Evolutionary conservation across 2,113 vertebrate genomes (phyloP), one percentile per base, ranked within the genome.

Genomic region (Bostrychus sinensis): DNA sequence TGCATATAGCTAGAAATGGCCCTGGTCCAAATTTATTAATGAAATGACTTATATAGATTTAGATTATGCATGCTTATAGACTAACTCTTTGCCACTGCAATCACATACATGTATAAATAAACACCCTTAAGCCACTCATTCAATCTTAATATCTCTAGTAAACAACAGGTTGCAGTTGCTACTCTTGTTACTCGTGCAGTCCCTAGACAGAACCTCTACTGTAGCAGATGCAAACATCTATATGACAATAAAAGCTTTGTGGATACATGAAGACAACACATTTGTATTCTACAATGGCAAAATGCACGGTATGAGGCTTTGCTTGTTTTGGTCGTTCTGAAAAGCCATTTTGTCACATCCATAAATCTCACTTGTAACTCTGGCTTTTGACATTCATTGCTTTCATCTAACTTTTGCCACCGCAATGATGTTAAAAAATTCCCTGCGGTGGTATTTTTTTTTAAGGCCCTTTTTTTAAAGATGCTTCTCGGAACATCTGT

Each of bases 401-500:
- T 78, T 76, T 73, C 48, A 81, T 79, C 43, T 42, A 62, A 70
- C 56, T 69, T 80, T 69, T 78, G 30, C 34, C 54, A 37, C 75
- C 70, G 39, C 48, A 32, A 59, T 75, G 76, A 55, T 28, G 66
- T 62, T 3, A 48, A 76, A 58, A 19, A 26, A 62, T 37, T 63
- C 69, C 62, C 73, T 10, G 9, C 76, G 57, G 76, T 55, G 74
- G 46, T 43, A 60, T 26, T 38, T 12, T 56, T 46, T 79, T 72
- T 67, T 53, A 71, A 66, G 66, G 41, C 46, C 0, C 37, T 50
- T 54, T 75, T 81, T 83, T 75, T 65, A 72, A 72, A 85, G 78
- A 80, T 72, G 61, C 62, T 77, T 60, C 72, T 72, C 69, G 62
- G 45, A 87, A 88, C 88, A 89, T 88, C 86, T 87, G 88, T 76